A percentile compares a stretch with the other conserved stretches of the same genome.
These are phyloP conservation scores for Coregonus suidteri DNA, from an alignment of 2,797 vertebrate genomes.

Conservation along the genomic window DNA sequence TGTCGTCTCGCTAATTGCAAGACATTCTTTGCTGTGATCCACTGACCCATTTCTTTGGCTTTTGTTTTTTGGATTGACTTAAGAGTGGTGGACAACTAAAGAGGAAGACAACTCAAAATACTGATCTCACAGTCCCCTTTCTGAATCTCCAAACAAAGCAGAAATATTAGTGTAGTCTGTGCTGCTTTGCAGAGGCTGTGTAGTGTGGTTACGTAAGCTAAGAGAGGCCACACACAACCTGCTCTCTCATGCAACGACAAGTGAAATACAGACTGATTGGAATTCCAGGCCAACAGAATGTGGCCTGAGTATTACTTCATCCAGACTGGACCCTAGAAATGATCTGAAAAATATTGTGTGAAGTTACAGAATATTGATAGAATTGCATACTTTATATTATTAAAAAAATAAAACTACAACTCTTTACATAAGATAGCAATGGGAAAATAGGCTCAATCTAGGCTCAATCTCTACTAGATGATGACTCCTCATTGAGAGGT, in stretches of 20 bases:
- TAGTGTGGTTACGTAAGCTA: not conserved
- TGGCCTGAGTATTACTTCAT: slow-evolving; percentile 12
- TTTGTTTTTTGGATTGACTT: not conserved
- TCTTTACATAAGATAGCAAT: too few species aligned
- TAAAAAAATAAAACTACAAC: too few species aligned
- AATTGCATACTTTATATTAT: not conserved
- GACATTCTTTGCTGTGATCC: slow-evolving; percentile 55
- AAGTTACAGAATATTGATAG: not conserved
- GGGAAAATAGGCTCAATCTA: not conserved
- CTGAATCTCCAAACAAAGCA: not conserved
- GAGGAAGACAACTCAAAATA: not conserved
- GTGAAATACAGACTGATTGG: not conserved
- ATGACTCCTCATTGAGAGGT: not conserved
- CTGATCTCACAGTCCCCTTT: not conserved
- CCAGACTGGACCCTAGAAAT: slow-evolving; percentile 9
- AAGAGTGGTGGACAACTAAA: not conserved
- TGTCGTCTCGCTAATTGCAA: slow-evolving; percentile 44
- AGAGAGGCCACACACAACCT: not conserved
- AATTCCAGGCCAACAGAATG: not conserved
- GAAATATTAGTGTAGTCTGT: not conserved
- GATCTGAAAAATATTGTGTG: not conserved
- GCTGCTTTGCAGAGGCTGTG: not conserved
- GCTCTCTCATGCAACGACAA: not conserved
- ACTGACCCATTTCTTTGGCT: slow-evolving; percentile 52
- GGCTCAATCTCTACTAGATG: slow-evolving; percentile 5